Evolutionary conservation across 1,140 invertebrate genomes (phyloP), one percentile per base, ranked within the genome.

Genomic region (Eumaeus atala): DNA sequence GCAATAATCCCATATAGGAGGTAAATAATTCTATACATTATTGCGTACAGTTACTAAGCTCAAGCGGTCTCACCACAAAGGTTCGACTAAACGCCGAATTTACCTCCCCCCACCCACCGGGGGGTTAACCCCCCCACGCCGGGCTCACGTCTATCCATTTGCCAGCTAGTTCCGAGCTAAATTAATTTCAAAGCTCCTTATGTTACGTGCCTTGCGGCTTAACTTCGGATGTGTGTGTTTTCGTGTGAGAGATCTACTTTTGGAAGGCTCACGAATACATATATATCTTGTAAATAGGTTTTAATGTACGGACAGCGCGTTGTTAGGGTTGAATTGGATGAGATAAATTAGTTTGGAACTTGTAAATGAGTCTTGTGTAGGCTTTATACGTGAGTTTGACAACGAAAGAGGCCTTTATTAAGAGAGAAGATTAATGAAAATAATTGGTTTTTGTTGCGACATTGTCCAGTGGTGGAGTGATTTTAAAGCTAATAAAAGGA

Each of bases 101-200:
- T 79, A 70, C 71, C 69, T 76, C 62, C 71, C 72, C 66, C 72
- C 61, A 51, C 64, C 62, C 58, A 61, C 61, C 67, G 36, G n/a
- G 54, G 70, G 71, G 61, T 56, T 58, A 16, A 47, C 70, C 71
- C 70, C 72, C 71, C 69, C 59, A 58, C 61, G 58, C 72, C 67
- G 62, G 70, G 74, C 80, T 84, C 81, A 84, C 84, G 84, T 87
- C 84, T 87, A 85, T 87, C 84, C 84, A 85, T 87, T 84, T 87
- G 79, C 84, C 77, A 82, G 84, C 84, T 87, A 87, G 84, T 87
- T 85, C 84, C 80, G 75, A 83, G 82, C 84, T 87, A 87, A 87
- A 87, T 87, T 87, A 87, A 87, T 87, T 87, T 87, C 82, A 84
- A 87, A 87, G 84, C 84, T 87, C 81, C 84, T 87, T 87, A 87